Evolutionary conservation across 2,113 vertebrate genomes (phyloP), one percentile per base, ranked within the genome.

Genomic region (Chaetops frenatus): DNA sequence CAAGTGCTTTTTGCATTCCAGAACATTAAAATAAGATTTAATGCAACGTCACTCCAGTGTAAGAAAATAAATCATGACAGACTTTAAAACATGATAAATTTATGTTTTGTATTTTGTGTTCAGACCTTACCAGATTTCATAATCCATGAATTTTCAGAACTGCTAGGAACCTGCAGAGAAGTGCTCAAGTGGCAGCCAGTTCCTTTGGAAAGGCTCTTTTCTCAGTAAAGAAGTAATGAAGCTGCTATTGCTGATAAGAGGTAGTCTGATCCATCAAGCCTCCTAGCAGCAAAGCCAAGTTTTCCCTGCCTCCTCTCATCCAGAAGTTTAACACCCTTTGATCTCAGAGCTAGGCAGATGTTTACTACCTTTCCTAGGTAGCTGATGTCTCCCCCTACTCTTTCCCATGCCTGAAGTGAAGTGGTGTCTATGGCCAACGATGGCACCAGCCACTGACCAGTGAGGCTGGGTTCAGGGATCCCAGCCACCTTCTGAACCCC

Each of bases 21-120:
- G 20, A 88, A 47, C 50, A 36, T 44, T 93, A 42, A 89, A 91
- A 73, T 81, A 66, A 93, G 66, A 88, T 90, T 87, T 82, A 88
- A 94, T 40, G 29, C 54, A 38, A 14, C 45, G 62, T 83, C 69
- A 86, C 6, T 71, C 15, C 53, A 58, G 11, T 44, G 44, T 69
- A 82, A 86, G 42, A 50, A 80, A 94, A 85, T 70, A 83, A 90
- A 91, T 38, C 42, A 54, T 15, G 3, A 72, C 48, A 79, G 33
- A 6, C 12, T 85, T 57, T 50, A 83, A 86, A 94, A 69, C n/a
- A 54, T 7, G 33, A 73, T 61, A 45, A 69, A 66, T 44, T 61
- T 69, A 74, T 65, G 24, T 24, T 86, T 90, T 44, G 6, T 12
- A 51, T 23, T 29, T 10, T 16, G n/a, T 27, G 12, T 80, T 87